Conservation (phyloP, 30 jellyfish, hydroid and myxozoan species). For the Hydra vulgaris region DNA sequence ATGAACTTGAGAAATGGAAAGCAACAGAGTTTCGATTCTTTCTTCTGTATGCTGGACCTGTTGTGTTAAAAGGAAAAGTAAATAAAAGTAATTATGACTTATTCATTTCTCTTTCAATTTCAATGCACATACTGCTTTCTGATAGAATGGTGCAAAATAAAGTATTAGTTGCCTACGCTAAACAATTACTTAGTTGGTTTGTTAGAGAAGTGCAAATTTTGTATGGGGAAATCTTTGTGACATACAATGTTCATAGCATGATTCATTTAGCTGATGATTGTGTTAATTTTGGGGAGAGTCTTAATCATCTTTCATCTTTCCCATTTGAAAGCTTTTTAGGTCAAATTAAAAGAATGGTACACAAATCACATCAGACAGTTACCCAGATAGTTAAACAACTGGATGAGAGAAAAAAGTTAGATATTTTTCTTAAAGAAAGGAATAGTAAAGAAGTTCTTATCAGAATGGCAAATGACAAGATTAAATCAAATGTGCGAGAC, state of each 20-base stretch:
- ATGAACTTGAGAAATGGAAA: neutral
- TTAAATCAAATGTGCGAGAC: neutral
- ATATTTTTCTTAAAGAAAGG: neutral
- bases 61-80: neutral
- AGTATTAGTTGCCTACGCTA: neutral
- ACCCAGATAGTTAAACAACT: neutral
- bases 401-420: neutral
- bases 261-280: constrained; percentile 14
- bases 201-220: neutral
- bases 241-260: constrained; percentile 8
- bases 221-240: neutral
- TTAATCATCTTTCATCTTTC: neutral
- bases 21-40: constrained; percentile 6
- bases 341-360: neutral
- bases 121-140: neutral
- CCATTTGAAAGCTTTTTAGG: neutral
- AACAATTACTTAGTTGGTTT: constrained; percentile 1
- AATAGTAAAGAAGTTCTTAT: neutral
- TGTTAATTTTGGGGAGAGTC: neutral
- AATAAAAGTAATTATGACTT: neutral
- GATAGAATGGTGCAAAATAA: neutral
- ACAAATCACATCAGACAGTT: neutral
- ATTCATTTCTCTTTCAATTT: neutral
- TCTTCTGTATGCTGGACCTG: neutral
- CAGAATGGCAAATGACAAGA: neutral